Percentiles rank a stretch among this genome's conserved stretches.
Conservation (phyloP, 2,797 vertebrate genomes). For the Enteromius trimaculatus region DNA sequence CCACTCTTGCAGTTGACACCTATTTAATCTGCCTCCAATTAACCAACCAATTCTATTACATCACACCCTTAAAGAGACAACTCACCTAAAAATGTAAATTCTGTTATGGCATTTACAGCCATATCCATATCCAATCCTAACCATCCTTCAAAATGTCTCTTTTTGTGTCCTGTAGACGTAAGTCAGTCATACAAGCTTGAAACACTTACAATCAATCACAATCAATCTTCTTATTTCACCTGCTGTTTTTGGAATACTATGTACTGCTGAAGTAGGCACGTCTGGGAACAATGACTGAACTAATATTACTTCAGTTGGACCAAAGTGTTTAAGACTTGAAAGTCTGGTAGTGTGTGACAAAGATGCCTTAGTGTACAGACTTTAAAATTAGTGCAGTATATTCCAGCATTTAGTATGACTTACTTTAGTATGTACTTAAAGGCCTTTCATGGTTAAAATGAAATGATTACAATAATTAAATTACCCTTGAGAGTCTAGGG, state of each 20-base stretch:
- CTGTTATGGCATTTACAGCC: neutral
- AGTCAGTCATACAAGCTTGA: too few relatives aligned
- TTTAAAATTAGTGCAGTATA: neutral
- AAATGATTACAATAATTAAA: constrained; percentile 16
- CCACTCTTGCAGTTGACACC: neutral
- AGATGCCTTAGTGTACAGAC: neutral
- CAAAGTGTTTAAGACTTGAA: neutral
- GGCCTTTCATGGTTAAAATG: neutral
- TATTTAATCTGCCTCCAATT: neutral
- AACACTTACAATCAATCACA: too few relatives aligned
- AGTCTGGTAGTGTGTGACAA: neutral
- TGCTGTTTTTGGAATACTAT: too few relatives aligned
- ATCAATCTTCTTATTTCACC: too few relatives aligned
- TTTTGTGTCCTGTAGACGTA: too few relatives aligned
- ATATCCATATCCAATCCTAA: neutral
- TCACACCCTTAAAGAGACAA: neutral
- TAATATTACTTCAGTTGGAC: neutral
- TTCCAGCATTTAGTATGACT: neutral
- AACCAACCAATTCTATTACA: neutral
- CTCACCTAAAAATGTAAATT: neutral
- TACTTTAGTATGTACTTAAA: too few relatives aligned
- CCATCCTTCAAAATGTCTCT: too few relatives aligned
- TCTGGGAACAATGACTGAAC: neutral
- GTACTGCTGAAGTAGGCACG: neutral
- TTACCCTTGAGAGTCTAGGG: neutral